Conservation (phyloP, 2,113 vertebrate genomes). For the Pseudopipra pipra region DNA sequence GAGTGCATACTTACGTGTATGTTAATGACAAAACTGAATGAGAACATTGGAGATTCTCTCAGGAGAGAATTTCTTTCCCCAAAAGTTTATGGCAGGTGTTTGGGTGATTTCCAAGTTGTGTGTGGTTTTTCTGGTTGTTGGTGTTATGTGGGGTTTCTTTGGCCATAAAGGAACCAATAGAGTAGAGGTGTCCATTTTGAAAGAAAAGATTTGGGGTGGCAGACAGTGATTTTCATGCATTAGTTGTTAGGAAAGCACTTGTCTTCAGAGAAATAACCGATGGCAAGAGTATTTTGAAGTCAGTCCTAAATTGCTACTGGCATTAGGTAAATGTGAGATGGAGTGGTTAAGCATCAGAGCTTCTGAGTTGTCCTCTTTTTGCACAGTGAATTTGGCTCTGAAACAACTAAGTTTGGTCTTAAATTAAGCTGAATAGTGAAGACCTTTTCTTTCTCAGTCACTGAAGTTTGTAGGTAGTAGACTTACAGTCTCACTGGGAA, state of each 20-base stretch:
- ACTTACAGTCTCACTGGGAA: background rate
- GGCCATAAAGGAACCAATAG: background rate
- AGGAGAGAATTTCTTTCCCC: background rate
- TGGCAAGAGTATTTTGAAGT: background rate
- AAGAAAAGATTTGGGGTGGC: background rate
- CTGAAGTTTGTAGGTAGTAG: background rate
- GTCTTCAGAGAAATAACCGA: background rate
- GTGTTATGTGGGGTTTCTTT: background rate
- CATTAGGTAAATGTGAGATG: background rate
- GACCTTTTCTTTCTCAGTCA: background rate
- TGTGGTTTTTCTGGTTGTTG: background rate
- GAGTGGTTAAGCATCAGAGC: background rate
- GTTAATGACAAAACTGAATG: background rate
- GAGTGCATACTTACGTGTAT: fast-evolving
- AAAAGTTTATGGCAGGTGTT: background rate
- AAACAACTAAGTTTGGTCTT: background rate
- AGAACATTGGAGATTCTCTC: background rate
- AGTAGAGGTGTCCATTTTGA: background rate
- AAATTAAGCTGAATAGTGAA: background rate
- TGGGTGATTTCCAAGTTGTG: background rate
- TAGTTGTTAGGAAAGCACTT: background rate
- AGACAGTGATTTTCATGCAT: background rate
- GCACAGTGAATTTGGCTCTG: background rate
- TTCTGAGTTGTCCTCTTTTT: background rate
- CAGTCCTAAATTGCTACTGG: background rate